Evolutionary conservation across 1,140 invertebrate genomes (phyloP).

Genomic region (Andrena cerasifolii): DNA sequence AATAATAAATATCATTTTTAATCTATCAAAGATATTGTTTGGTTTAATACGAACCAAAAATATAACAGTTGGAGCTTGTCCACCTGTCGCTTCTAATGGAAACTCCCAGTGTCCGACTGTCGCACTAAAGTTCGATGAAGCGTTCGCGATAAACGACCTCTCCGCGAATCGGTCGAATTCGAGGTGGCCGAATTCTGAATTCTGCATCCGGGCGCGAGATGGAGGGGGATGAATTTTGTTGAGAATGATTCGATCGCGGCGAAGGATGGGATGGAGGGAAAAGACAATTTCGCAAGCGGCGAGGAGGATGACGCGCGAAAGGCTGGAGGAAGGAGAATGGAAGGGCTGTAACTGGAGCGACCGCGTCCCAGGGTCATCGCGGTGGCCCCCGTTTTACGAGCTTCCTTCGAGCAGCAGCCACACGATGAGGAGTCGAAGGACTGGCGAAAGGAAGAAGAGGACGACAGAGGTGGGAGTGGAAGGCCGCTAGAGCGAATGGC

Average conservation of each 20-base stretch:
- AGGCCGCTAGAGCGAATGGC: constrained; percentile 70
- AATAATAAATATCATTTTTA: too few species aligned
- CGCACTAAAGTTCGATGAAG: constrained; percentile 24
- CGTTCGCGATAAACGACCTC: too few species aligned
- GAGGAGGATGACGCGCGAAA: not conserved
- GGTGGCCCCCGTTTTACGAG: constrained; percentile 54
- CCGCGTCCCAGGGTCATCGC: constrained; percentile 49
- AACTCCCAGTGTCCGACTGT: not conserved
- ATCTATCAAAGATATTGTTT: too few species aligned
- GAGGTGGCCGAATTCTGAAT: too few species aligned
- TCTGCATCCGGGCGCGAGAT: too few species aligned
- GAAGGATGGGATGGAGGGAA: not conserved
- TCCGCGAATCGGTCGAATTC: too few species aligned
- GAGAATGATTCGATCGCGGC: too few species aligned
- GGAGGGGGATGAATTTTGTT: too few species aligned
- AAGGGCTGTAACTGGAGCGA: constrained; percentile 64
- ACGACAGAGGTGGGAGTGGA: constrained; percentile 49
- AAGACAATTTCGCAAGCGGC: not conserved
- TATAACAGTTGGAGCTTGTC: too few species aligned
- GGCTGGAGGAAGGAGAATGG: constrained; percentile 63
- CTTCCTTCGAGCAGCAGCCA: constrained; percentile 54
- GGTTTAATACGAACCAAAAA: too few species aligned
- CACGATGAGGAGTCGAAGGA: constrained; percentile 48
- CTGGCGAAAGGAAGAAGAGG: constrained; percentile 36
- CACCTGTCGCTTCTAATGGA: constrained; percentile 27